Evolutionary conservation across 2,113 vertebrate species (phyloP).

Genomic region (Phoenicopterus ruber): DNA sequence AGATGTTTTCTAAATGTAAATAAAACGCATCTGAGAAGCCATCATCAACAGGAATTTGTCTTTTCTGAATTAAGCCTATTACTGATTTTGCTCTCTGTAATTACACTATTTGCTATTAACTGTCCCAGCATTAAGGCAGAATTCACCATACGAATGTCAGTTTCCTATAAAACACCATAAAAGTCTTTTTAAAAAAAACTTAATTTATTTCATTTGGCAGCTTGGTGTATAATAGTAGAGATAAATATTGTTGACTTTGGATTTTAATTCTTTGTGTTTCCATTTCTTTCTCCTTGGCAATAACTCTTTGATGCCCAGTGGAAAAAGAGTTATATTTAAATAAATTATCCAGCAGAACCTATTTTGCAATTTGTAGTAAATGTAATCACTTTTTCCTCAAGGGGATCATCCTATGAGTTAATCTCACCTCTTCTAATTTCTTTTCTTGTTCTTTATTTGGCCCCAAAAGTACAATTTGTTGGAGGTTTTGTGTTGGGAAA

Average conservation of each 20-base stretch:
- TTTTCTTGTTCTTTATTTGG: neutral
- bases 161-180: neutral
- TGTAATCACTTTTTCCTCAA: neutral
- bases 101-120: neutral
- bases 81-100: neutral
- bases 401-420: neutral
- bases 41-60: slow-evolving; percentile 1
- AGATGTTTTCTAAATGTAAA: slow-evolving; percentile 36
- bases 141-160: neutral
- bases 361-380: neutral
- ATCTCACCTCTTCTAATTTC: neutral
- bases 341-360: neutral
- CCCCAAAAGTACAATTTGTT: neutral
- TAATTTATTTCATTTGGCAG: neutral
- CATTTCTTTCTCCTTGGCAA: neutral
- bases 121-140: neutral
- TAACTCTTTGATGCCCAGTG: neutral
- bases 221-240: neutral
- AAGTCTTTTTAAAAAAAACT: neutral
- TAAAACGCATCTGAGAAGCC: neutral
- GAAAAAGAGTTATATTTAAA: neutral
- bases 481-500: neutral
- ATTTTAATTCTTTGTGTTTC: neutral
- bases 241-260: neutral
- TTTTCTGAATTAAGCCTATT: neutral